These are phyloP conservation scores for Saccopteryx leptura DNA, from an alignment of 2,113 vertebrate genomes.

Conservation along the genomic window DNA sequence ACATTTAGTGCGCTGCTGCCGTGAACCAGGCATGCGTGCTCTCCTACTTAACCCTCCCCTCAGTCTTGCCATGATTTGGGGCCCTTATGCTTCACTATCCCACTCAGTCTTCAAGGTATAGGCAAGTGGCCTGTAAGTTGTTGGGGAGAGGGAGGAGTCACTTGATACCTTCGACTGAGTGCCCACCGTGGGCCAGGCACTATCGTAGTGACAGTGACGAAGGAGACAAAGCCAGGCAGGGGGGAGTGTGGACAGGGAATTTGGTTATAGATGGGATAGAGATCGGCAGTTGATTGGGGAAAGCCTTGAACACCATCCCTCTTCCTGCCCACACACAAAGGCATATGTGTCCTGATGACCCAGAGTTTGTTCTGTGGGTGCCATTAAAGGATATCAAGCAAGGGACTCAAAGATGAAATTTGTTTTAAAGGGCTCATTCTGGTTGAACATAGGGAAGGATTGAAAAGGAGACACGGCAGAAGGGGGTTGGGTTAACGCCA, in stretches of 20 bases:
- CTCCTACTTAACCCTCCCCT: not conserved
- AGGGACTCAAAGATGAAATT: not conserved
- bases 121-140: not conserved
- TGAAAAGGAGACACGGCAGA: not conserved
- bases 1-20: not conserved
- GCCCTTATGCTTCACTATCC: not conserved
- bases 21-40: rapidly evolving
- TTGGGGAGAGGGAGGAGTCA: not conserved
- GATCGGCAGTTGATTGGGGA: not conserved
- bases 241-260: too few relatives aligned
- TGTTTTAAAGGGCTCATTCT: not conserved
- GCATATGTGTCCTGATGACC: not conserved
- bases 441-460: not conserved
- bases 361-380: not conserved
- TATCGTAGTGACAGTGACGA: not conserved
- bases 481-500: not conserved
- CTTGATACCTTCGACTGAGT: not conserved
- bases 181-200: not conserved
- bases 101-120: not conserved
- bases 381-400: not conserved
- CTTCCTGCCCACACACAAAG: too few relatives aligned
- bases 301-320: not conserved
- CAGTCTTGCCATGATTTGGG: not conserved
- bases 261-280: not conserved
- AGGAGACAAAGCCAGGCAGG: too few relatives aligned